phyloP scores from a whole-genome alignment of 2,113 vertebrate species.

The Xiphophorus couchianus region DNA sequence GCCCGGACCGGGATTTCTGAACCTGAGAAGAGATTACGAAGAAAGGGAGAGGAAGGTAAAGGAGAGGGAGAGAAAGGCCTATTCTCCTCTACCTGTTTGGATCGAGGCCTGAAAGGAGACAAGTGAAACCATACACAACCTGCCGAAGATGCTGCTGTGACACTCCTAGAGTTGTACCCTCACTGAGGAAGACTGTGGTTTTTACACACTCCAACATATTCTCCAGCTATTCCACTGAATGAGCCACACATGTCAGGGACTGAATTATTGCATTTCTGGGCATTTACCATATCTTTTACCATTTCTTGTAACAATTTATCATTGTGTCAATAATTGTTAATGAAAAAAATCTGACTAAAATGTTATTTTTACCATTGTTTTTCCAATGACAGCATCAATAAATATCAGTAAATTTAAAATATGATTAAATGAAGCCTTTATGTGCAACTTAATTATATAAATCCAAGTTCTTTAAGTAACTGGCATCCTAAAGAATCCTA shows the following conservation, averaged over 20 bases:
- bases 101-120: conserved; percentile 70
- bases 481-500: too few relatives aligned
- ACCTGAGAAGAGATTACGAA: conserved; percentile 83
- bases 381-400: too few relatives aligned
- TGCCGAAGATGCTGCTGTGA: conserved; percentile 56
- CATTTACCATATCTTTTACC: too few relatives aligned
- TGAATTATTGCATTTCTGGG: background rate
- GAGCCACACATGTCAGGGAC: background rate
- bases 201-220: conserved; percentile 32
- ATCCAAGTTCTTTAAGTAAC: too few relatives aligned
- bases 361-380: too few relatives aligned
- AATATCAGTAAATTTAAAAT: too few relatives aligned
- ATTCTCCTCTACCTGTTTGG: conserved; percentile 73
- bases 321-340: too few relatives aligned
- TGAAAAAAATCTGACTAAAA: too few relatives aligned
- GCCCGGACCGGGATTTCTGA: conserved; percentile 75
- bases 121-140: conserved; percentile 70
- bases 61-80: conserved; percentile 55
- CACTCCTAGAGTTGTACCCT: conserved; percentile 53
- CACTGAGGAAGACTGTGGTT: conserved; percentile 36
- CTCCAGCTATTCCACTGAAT: conserved; percentile 10
- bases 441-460: too few relatives aligned
- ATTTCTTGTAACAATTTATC: too few relatives aligned
- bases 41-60: conserved; percentile 65
- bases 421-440: too few relatives aligned